Percentiles rank a stretch among this genome's conserved stretches.
These are phyloP conservation scores for Drosophila greeni DNA, from an alignment of 2,888 invertebrate species.

Conservation along the genomic window DNA sequence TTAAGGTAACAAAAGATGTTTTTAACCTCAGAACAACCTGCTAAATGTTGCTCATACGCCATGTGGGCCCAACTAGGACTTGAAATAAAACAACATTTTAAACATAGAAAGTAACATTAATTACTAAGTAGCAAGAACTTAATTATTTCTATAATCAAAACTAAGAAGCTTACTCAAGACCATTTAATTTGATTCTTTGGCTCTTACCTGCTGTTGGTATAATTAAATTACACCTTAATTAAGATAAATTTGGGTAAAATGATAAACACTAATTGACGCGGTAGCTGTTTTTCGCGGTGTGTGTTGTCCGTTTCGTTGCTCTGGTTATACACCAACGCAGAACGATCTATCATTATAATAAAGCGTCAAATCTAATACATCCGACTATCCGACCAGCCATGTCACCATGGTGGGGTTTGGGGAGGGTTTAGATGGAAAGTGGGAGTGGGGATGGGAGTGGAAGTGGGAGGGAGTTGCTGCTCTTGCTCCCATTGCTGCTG, in stretches of 20 bases:
- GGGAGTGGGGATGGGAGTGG: slow-evolving; percentile 3
- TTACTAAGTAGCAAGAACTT: neutral
- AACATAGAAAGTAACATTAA: neutral
- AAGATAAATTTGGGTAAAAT: neutral
- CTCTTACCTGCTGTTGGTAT: neutral
- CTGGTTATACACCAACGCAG: slow-evolving; percentile 49
- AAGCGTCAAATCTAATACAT: slow-evolving; percentile 70
- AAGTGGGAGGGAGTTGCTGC: slow-evolving; percentile 24
- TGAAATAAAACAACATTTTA: neutral
- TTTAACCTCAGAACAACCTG: no score
- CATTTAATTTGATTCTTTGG: neutral
- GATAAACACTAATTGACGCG: neutral
- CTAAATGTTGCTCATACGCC: no score
- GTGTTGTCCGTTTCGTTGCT: slow-evolving; percentile 14
- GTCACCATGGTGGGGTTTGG: slow-evolving; percentile 49
- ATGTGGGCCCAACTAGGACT: neutral
- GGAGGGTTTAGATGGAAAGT: slow-evolving; percentile 4
- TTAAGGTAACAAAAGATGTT: no score
- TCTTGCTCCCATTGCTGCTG: slow-evolving; percentile 26
- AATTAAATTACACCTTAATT: neutral
- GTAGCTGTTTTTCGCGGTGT: slow-evolving; percentile 25
- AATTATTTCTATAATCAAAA: neutral
- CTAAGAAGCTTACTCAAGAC: neutral
- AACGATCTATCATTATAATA: slow-evolving; percentile 71
- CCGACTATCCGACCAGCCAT: slow-evolving; percentile 52